Evolutionary conservation across 2,797 vertebrate genomes (phyloP), one percentile per base, ranked within the genome.

Genomic region (Todus mexicanus): DNA sequence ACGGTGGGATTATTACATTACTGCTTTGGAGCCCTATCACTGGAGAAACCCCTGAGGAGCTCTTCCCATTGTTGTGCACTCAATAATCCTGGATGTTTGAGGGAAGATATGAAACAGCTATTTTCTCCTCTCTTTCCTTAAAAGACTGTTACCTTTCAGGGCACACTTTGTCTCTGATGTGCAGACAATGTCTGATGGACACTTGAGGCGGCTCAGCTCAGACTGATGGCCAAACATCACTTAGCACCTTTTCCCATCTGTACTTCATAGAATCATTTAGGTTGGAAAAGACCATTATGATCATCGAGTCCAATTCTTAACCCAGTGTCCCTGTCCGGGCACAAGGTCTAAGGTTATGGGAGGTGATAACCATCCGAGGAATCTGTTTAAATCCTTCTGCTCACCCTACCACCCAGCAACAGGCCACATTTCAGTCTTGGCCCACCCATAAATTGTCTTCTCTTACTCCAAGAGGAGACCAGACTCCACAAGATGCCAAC

Each of bases 71-170:
- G 14, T 51, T 77, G 33, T 50, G 35, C 38, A 3, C 14, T 77
- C 59, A 15, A 0, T 19, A 60, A 38, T 33, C 4, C 21, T 6
- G 40, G 7, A 33, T 42, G 25, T 76, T 51, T 12, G 23, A 27
- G 33, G 37, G 23, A 29, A 48, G 20, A 5, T 3, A 18, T 0
- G 1, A n/a, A 85, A 4, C 15, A n/a, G 29, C 5, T 4, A 1
- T 38, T 54, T 48, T 40, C 63, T 64, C 17, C 12, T 60, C 22
- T 71, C 31, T 57, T 17, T 2, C 45, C 38, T 42, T 17, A 21
- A 22, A 40, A 74, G 22, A 20, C n/a, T 7, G 1, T 16, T 11
- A 25, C 33, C 37, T 64, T 25, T 10, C 77, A 42, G 69, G 22
- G 15, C 15, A 22, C 11, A 4, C 11, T 37, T 27, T n/a, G 21